Percentiles rank a stretch among this genome's conserved stretches.
These are phyloP conservation scores for Phrynosoma blainvillii DNA, from an alignment of 2,113 vertebrate genomes.

Conservation along the genomic window DNA sequence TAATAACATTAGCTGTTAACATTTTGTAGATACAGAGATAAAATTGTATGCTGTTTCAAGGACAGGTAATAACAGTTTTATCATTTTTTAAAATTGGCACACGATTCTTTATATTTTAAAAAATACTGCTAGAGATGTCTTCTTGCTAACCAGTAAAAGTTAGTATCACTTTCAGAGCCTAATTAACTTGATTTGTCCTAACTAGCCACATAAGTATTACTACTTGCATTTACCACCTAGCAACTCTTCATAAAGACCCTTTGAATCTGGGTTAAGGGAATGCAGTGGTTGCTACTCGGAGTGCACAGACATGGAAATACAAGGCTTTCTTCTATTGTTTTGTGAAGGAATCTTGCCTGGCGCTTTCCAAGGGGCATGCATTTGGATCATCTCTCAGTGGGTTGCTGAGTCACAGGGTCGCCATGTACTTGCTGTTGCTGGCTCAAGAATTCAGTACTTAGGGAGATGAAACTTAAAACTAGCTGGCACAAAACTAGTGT, in stretches of 20 bases:
- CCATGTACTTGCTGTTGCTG: slow-evolving; percentile 26
- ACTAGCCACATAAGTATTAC: background rate
- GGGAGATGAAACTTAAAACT: slow-evolving; percentile 29
- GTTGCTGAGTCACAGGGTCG: slow-evolving; percentile 13
- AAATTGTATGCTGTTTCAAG: background rate
- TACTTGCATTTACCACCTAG: too few species aligned
- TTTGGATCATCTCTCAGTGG: background rate
- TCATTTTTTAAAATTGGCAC: background rate
- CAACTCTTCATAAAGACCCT: background rate
- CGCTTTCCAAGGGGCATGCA: slow-evolving; percentile 25
- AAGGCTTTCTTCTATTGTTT: background rate
- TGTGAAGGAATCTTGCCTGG: slow-evolving; percentile 10
- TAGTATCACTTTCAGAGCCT: background rate
- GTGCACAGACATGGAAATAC: background rate
- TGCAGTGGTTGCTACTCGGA: background rate
- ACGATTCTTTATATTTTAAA: background rate
- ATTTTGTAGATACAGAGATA: background rate
- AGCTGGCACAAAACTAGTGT: slow-evolving; percentile 13
- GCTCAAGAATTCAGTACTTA: slow-evolving; percentile 9
- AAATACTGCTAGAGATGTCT: background rate
- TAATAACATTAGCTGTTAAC: background rate
- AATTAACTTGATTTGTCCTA: background rate
- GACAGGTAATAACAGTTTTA: background rate
- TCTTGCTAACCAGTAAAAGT: background rate
- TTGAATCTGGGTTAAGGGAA: background rate